Base-by-base conservation (phyloP, 2,113 vertebrate species). In the Labrus mixtus region DNA sequence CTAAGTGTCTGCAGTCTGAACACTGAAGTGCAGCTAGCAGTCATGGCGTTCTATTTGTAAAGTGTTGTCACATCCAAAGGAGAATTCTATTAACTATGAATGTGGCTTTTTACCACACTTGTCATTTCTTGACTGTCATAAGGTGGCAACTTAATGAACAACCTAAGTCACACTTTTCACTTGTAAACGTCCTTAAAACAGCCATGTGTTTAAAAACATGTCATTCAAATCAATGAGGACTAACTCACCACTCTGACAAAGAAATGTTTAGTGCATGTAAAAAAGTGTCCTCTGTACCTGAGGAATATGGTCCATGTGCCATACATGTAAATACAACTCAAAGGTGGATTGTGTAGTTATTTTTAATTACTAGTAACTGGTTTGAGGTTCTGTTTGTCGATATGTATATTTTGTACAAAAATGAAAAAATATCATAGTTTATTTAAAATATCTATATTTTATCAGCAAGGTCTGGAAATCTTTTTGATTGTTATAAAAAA, bases 1-100 rank as follows among this genome's bases (percentile, higher is more conserved):
- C 84, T 88, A 84, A 89, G 81, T 83, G 76, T 68, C 78, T 79
- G 55, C 79, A 78, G 87, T 92, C 86, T 85, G 88, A 90, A 76
- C 83, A 56, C 76, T 78, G 83, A 85, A 81, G 69, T 84, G 74
- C 73, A 82, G 84, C 85, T 41, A 89, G 90, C 81, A 81, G 84
- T 89, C 90, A 86, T 64, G 20, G 56, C 25, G 16, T 16, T 79
- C 75, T 64, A 84, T 73, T 75, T 78, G 73, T 19, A 73, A 70
- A 83, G 57, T 50, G 20, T 58, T 72, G 78, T 88, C 82, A 74
- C 80, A 64, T 75, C 81, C 36, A 33, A 33, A 33, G 48, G 67
- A 82, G 75, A 54, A 86, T 79, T 67, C 69, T 81, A 83, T 91
- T 89, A 66, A 84, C 58, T 59, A 73, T 37, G 51, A 57, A 41